phyloP scores from a whole-genome alignment of 2,888 invertebrate species.

The Sminthurinus aureus region DNA sequence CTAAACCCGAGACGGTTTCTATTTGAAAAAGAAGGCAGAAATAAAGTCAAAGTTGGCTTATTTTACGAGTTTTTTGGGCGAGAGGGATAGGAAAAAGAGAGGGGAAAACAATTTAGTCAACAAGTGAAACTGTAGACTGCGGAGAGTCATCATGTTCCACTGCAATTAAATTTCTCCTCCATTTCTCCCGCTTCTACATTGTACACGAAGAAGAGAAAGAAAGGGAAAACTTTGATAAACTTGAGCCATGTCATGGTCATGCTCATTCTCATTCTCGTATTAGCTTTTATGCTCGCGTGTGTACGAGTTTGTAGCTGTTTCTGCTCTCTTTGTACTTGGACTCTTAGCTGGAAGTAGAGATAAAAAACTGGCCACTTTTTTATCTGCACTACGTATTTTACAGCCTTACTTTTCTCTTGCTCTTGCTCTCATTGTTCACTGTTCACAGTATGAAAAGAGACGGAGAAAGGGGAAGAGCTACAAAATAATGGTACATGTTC shows the following conservation, averaged over 20 bases:
- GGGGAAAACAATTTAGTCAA: slow-evolving; percentile 9
- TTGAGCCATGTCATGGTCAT: not conserved
- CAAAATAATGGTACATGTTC: not conserved
- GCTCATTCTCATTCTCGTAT: too few species aligned
- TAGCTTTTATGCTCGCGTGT: too few species aligned
- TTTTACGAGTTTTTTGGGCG: not conserved
- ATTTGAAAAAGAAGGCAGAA: not conserved
- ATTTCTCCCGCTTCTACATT: not conserved
- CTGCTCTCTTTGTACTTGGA: too few species aligned
- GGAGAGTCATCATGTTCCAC: not conserved
- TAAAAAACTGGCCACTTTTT: too few species aligned
- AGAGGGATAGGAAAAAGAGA: not conserved
- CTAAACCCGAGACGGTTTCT: too few species aligned
- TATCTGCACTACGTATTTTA: too few species aligned
- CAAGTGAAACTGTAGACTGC: not conserved
- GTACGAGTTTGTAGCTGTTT: too few species aligned
- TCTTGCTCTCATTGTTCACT: too few species aligned
- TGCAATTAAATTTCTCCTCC: not conserved
- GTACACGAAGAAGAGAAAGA: not conserved
- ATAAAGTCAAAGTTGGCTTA: not conserved
- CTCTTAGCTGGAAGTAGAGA: too few species aligned
- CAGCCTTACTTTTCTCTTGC: too few species aligned
- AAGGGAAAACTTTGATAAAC: not conserved
- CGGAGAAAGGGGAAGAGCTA: too few species aligned
- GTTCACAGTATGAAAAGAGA: too few species aligned